phyloP scores from a whole-genome alignment of 1,140 invertebrate genomes.

The Oedothorax gibbosus region DNA sequence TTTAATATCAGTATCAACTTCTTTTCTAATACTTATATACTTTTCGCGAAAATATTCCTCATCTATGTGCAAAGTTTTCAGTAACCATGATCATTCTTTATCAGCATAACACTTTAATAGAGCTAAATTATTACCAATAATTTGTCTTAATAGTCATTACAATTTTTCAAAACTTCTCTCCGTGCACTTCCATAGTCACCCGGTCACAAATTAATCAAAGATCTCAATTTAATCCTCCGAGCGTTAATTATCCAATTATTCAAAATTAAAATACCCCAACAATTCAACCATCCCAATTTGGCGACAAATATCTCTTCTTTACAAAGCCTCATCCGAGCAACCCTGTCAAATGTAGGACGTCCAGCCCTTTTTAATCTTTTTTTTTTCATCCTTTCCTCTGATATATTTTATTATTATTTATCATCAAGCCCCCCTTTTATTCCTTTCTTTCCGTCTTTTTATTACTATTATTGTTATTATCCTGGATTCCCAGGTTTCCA shows the following conservation, averaged over 20 bases:
- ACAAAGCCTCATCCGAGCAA: conserved; percentile 17
- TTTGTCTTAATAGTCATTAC: background rate
- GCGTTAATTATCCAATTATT: background rate
- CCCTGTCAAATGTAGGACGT: conserved; percentile 52
- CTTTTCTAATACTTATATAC: too few relatives aligned
- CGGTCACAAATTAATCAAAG: too few relatives aligned
- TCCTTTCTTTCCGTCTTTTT: conserved; percentile 40
- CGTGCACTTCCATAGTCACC: background rate
- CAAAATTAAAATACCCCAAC: background rate
- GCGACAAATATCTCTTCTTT: conserved; percentile 10
- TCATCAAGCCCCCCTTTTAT: conserved; percentile 25
- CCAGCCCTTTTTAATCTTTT: conserved; percentile 44
- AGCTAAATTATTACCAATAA: background rate
- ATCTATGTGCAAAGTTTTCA: too few relatives aligned
- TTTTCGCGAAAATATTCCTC: too few relatives aligned
- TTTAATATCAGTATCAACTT: too few relatives aligned
- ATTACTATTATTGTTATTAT: conserved; percentile 56
- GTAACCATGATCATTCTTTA: too few relatives aligned
- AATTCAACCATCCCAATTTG: background rate
- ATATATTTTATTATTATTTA: conserved; percentile 58
- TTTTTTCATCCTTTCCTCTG: conserved; percentile 10
- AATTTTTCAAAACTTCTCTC: background rate
- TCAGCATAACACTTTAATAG: background rate
- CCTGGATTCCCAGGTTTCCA: background rate
- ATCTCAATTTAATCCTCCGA: background rate